Evolutionary conservation across 2,797 vertebrate genomes (phyloP), one percentile per base, ranked within the genome.

Genomic region (Balearica regulorum): DNA sequence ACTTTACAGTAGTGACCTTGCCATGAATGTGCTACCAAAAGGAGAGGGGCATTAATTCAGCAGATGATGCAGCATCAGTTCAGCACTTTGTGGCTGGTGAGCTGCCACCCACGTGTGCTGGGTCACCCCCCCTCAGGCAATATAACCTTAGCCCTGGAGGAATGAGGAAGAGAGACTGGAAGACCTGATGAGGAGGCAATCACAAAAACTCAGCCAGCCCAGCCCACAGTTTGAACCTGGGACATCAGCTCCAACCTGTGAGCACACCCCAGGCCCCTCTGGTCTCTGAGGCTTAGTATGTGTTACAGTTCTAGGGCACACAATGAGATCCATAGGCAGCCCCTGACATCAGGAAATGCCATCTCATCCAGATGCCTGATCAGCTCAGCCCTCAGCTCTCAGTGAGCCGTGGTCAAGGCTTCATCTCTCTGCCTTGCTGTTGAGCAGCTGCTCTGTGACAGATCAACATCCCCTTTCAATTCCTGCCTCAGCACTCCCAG

Each of bases 1-100:
- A 22, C 78, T 44, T 16, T 5, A 17, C 33, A 53, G 48, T 1
- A 21, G 35, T 60, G 55, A 78, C 77, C 69, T 77, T 61, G 62
- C 19, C 81, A 66, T 0, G 0, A 11, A 10, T 0, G 11, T n/a
- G 43, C 39, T 62, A 70, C 53, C 3, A 3, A 58, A 68, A 44
- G 54, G 26, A 84, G 71, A 71, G 49, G 16, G 28, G 5, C 25
- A 13, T 26, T 78, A 44, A 6, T 53, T 20, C 19, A 29, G 78
- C 51, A 80, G 85, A 13, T 9, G 35, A 13, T 31, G 49, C 41
- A 61, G 68, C 58, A 77, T 48, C 64, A 73, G 33, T 22, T 49
- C 69, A 86, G 57, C 41, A 19, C 28, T 78, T 73, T 9, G 21
- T 39, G 80, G 18, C 43, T n/a, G 24, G 13, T 60, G 15, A 65